These are phyloP conservation scores for Didymodactylos carnosus DNA, from an alignment of 2,888 invertebrate species.

Conservation along the genomic window DNA sequence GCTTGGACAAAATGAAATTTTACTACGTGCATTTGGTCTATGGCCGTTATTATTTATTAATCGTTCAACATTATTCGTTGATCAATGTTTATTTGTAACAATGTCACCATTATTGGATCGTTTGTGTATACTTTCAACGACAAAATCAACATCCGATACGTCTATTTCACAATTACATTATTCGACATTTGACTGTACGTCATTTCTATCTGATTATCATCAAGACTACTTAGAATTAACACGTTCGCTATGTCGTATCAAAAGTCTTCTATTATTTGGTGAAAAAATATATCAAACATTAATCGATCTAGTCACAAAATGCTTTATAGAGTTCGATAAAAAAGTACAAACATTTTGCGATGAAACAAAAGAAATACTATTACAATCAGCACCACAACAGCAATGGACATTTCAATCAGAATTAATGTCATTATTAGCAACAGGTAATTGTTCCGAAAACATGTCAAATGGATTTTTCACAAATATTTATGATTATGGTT, in stretches of 20 bases:
- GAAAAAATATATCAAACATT: background rate
- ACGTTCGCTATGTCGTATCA: background rate
- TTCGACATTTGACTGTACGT: background rate
- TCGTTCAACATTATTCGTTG: background rate
- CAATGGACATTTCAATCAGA: background rate
- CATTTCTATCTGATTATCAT: background rate
- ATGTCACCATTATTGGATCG: background rate
- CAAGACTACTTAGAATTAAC: background rate
- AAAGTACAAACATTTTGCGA: background rate
- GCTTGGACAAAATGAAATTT: background rate
- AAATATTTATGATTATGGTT: background rate
- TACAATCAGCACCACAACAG: background rate
- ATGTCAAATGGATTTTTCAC: background rate
- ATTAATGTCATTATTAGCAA: background rate
- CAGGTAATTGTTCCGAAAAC: background rate
- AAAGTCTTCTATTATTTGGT: background rate
- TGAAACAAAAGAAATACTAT: too few species aligned
- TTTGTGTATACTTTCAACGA: background rate
- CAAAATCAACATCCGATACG: background rate
- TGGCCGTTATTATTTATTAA: background rate
- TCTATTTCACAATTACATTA: background rate
- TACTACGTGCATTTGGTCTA: background rate
- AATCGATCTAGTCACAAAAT: background rate
- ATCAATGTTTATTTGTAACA: background rate
- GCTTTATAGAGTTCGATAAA: background rate